phyloP scores from a whole-genome alignment of 37 sponge, comb jelly and placozoan species.

The Dysidea cf. avara region DNA sequence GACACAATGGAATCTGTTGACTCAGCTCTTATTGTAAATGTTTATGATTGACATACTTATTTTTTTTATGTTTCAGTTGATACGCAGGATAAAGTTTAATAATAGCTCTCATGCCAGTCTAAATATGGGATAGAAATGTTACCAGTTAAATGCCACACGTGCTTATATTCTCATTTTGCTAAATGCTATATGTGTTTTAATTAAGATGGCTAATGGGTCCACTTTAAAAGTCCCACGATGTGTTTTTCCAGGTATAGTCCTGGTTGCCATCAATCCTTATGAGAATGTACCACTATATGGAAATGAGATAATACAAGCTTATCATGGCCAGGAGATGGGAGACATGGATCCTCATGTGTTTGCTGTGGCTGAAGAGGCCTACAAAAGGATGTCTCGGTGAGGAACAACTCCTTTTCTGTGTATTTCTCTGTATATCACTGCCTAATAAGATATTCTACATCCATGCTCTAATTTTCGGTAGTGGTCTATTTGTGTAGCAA shows the following conservation, averaged over 20 bases:
- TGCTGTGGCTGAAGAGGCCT: conserved; percentile 91
- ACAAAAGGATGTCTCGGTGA: conserved; percentile 66
- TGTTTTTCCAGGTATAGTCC: conserved; percentile 81
- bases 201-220: no score
- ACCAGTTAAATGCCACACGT: no score
- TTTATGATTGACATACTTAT: no score
- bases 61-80: no score
- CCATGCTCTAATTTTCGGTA: neutral
- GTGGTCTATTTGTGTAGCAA: neutral
- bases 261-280: conserved; percentile 94
- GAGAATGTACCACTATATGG: conserved; percentile 79
- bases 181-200: no score
- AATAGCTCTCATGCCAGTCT: no score
- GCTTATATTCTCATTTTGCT: no score
- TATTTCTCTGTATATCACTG: neutral
- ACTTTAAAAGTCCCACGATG: no score
- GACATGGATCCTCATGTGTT: conserved; percentile 90
- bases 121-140: no score
- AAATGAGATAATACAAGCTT: conserved; percentile 70
- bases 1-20: no score
- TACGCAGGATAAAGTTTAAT: no score
- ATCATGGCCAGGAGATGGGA: conserved; percentile 57
- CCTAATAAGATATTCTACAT: neutral
- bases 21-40: no score
- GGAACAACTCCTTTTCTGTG: neutral